Evolutionary conservation across 2,888 invertebrate genomes (phyloP), one percentile per base, ranked within the genome.

Genomic region (Apotomis betuletana): DNA sequence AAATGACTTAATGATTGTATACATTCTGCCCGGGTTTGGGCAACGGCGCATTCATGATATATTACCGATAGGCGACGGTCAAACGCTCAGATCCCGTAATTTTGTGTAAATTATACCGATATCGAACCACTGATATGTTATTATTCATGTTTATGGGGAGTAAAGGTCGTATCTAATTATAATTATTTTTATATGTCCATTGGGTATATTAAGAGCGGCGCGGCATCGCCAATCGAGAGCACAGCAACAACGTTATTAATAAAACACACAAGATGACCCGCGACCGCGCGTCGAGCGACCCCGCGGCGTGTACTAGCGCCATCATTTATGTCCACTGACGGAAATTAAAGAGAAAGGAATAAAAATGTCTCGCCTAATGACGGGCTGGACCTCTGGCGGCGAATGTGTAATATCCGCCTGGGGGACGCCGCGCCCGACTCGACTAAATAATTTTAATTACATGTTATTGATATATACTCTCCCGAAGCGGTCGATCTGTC

Each of bases 371-470:
- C 89, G 83, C 79, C 84, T 91, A 91, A 91, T 89, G 90, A 89
- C 83, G 85, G 87, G 85, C 87, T 84, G 87, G 90, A 86, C 87
- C 88, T 89, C 91, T 91, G 80, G 88, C 91, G 85, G 91, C 84
- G 89, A 90, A 91, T 91, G 89, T 91, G 91, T 91, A 91, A 90
- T 90, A 86, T 90, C 85, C 82, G 90, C 91, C 92, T 84, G 85
- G 85, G 88, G 92, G 89, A 88, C 87, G 73, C 76, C 73, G 73
- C 77, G 80, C 77, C 82, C 80, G 80, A 83, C 79, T 82, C 87
- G 80, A 83, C 88, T 90, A 90, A 91, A 92, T 90, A 90, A 89
- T 92, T 93, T 92, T 93, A 93, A 93, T 93, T 93, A 92, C 88
- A 92, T 88, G 91, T 91, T 92, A 91, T 93, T 91, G 92, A 92